A percentile compares a stretch with the other conserved stretches of the same genome.
Evolutionary conservation across 2,113 vertebrate species (phyloP).

Genomic region (Sapayoa aenigma): DNA sequence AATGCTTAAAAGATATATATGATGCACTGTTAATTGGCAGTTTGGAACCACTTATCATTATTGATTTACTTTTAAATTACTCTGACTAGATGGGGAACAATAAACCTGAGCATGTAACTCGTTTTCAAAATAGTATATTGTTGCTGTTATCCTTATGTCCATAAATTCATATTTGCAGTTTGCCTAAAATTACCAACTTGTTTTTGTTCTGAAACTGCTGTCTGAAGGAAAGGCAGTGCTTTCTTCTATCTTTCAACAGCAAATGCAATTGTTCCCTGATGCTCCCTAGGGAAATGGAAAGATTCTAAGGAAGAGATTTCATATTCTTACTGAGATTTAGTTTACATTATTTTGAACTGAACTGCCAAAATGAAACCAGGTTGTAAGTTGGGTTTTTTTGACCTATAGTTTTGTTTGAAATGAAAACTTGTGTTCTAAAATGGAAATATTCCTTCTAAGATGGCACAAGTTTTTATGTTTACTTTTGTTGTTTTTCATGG

Average conservation of each 20-base stretch:
- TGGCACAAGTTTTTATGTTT: not conserved
- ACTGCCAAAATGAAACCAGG: not conserved
- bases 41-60: not conserved
- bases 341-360: not conserved
- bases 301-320: not conserved
- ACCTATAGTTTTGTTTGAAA: not conserved
- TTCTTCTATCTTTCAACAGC: not conserved
- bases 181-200: not conserved
- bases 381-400: not conserved
- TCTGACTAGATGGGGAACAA: not conserved
- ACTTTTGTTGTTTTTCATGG: not conserved
- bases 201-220: not conserved
- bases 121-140: not conserved
- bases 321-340: not conserved
- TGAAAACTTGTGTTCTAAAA: not conserved
- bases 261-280: not conserved
- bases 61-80: constrained; percentile 13
- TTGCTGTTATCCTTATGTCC: not conserved
- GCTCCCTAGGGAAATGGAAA: not conserved
- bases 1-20: not conserved
- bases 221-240: not conserved
- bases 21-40: not conserved
- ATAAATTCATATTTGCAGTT: not conserved
- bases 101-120: not conserved
- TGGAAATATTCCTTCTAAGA: not conserved